These are phyloP conservation scores for Spea hammondii DNA, from an alignment of 2,797 vertebrate genomes.

Conservation along the genomic window DNA sequence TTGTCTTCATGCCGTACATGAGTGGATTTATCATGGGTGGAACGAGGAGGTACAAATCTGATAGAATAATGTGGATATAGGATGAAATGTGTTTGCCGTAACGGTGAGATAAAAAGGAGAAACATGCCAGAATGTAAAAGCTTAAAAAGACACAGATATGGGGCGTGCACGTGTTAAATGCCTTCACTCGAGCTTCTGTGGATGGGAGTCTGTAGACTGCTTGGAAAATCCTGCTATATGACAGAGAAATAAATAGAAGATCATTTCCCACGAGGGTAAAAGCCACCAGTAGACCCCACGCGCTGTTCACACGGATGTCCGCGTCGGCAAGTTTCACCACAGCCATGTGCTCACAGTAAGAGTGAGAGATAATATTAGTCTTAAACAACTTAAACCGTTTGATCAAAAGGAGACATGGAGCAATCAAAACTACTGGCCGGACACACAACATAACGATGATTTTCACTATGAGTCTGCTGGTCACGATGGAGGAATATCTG, in stretches of 20 bases:
- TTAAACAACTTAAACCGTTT: constrained; percentile 69
- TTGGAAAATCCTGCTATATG: constrained; percentile 64
- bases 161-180: constrained; percentile 66
- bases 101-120: constrained; percentile 51
- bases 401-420: constrained; percentile 64
- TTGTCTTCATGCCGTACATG: constrained; percentile 59
- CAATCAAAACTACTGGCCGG: constrained; percentile 59
- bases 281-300: constrained; percentile 68
- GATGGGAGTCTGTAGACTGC: constrained; percentile 62
- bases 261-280: constrained; percentile 61
- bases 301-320: constrained; percentile 66
- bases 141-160: constrained; percentile 65
- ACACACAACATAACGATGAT: constrained; percentile 57
- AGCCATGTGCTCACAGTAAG: constrained; percentile 78
- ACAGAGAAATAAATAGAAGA: constrained; percentile 58
- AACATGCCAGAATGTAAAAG: constrained; percentile 58
- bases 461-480: constrained; percentile 60
- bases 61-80: constrained; percentile 50
- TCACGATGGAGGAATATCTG: constrained; percentile 68
- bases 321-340: constrained; percentile 75
- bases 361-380: constrained; percentile 64
- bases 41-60: constrained; percentile 55
- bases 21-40: constrained; percentile 61
- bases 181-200: constrained; percentile 54
- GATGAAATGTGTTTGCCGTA: constrained; percentile 50